A percentile compares a stretch with the other conserved stretches of the same genome.
These are phyloP conservation scores for Sebastes trivittatus DNA, from an alignment of 2,797 vertebrate species.

Conservation along the genomic window DNA sequence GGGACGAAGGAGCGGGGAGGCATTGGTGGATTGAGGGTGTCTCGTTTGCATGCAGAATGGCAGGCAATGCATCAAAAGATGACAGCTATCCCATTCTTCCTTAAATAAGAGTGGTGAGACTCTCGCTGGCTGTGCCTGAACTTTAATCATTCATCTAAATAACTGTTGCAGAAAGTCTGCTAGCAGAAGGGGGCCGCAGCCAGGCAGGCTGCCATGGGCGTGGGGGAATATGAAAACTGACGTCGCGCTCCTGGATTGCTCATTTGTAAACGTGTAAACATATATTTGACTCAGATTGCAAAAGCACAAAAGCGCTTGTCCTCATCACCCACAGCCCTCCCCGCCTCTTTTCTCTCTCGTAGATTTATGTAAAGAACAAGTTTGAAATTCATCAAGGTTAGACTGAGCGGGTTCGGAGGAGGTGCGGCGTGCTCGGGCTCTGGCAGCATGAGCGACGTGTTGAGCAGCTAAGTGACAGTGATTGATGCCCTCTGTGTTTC, in stretches of 20 bases:
- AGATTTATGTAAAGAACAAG: slow-evolving; percentile 79
- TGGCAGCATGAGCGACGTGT: slow-evolving; percentile 60
- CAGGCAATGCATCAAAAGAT: slow-evolving; percentile 86
- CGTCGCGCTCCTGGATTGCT: slow-evolving; percentile 72
- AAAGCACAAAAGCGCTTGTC: slow-evolving; percentile 60
- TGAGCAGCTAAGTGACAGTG: slow-evolving; percentile 83
- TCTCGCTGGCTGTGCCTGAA: slow-evolving; percentile 79
- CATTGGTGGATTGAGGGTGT: slow-evolving; percentile 31
- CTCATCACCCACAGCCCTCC: slow-evolving; percentile 18
- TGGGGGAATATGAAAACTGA: slow-evolving; percentile 74
- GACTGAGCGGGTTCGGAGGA: slow-evolving; percentile 37
- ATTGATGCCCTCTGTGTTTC: slow-evolving; percentile 82
- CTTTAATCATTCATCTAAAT: slow-evolving; percentile 89
- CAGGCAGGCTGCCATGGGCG: slow-evolving; percentile 34
- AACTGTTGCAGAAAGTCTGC: slow-evolving; percentile 77
- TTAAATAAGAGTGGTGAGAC: slow-evolving; percentile 82
- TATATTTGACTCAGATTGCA: slow-evolving; percentile 82
- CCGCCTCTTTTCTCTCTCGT: slow-evolving; percentile 12
- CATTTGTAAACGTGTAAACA: slow-evolving; percentile 85
- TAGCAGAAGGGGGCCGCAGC: slow-evolving; percentile 32
- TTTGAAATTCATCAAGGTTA: slow-evolving; percentile 76
- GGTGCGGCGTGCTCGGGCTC: slow-evolving; percentile 23
- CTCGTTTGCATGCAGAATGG: slow-evolving; percentile 81
- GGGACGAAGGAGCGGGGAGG: slow-evolving; percentile 1
- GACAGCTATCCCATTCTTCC: slow-evolving; percentile 83